phyloP scores from a whole-genome alignment of 2,888 invertebrate genomes.

The Mythimna albipuncta region DNA sequence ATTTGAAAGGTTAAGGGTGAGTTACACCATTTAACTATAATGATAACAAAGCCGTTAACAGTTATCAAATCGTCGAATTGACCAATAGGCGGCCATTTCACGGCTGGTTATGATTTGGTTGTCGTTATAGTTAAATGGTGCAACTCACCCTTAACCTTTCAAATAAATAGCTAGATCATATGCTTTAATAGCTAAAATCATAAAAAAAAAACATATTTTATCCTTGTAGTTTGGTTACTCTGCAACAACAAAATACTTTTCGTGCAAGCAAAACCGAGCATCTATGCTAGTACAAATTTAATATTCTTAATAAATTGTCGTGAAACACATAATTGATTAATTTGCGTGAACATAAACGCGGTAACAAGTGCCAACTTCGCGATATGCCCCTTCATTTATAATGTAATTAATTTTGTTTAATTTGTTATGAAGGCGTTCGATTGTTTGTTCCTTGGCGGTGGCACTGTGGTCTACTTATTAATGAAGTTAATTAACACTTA shows the following conservation, averaged over 20 bases:
- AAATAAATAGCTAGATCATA: no score
- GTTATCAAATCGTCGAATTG: no score
- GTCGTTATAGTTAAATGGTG: no score
- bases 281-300: slow-evolving; percentile 38
- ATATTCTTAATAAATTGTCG: slow-evolving; percentile 75
- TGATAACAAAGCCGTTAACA: no score
- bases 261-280: neutral
- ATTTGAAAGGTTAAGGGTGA: no score
- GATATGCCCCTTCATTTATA: slow-evolving; percentile 62
- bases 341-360: slow-evolving; percentile 63
- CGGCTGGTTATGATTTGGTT: no score
- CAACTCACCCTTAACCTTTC: no score
- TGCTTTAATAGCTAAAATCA: no score
- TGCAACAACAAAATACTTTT: neutral
- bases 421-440: slow-evolving; percentile 58
- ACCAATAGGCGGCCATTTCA: no score
- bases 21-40: no score
- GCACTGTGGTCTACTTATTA: slow-evolving; percentile 13
- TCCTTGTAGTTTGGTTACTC: neutral
- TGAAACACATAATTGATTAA: slow-evolving; percentile 69
- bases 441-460: slow-evolving; percentile 44
- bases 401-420: slow-evolving; percentile 70
- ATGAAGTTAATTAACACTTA: slow-evolving; percentile 22
- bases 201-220: no score
- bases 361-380: slow-evolving; percentile 68